A percentile compares a stretch with the other conserved stretches of the same genome.
phyloP scores from a whole-genome alignment of 2,888 invertebrate species.

The Acanthopleura granulata region DNA sequence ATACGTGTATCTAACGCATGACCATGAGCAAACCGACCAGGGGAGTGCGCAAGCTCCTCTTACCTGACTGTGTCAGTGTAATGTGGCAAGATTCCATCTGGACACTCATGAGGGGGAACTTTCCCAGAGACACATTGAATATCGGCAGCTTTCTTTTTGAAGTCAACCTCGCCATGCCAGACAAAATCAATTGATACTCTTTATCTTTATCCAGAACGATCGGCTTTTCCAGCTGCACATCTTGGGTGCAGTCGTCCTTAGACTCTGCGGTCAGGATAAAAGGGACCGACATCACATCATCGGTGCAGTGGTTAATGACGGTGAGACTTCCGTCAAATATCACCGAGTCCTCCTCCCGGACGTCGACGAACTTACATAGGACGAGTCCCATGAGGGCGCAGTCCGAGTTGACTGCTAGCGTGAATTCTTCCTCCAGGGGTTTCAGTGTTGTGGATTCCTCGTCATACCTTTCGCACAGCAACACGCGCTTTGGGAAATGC shows the following conservation, averaged over 20 bases:
- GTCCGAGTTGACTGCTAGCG: neutral
- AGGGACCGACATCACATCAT: neutral
- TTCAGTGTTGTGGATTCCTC: neutral
- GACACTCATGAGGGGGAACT: neutral
- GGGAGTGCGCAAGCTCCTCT: neutral
- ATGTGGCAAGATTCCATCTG: neutral
- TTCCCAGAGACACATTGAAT: neutral
- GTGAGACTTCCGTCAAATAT: neutral
- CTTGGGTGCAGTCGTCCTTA: neutral
- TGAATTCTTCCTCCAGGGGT: slow-evolving; percentile 2
- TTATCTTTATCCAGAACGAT: neutral
- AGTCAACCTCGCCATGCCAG: neutral
- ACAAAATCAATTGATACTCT: neutral
- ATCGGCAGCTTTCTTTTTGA: no score
- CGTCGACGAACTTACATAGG: neutral
- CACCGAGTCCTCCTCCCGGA: neutral
- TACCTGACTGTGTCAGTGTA: neutral
- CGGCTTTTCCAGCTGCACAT: neutral
- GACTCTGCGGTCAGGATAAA: neutral
- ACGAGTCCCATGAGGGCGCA: neutral
- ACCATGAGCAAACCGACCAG: neutral
- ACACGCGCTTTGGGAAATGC: neutral
- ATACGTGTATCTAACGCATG: no score
- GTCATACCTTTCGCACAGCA: neutral
- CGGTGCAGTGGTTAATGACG: neutral